These are phyloP conservation scores for Zaprionus camerounensis DNA, from an alignment of 1,140 invertebrate genomes.

Conservation along the genomic window DNA sequence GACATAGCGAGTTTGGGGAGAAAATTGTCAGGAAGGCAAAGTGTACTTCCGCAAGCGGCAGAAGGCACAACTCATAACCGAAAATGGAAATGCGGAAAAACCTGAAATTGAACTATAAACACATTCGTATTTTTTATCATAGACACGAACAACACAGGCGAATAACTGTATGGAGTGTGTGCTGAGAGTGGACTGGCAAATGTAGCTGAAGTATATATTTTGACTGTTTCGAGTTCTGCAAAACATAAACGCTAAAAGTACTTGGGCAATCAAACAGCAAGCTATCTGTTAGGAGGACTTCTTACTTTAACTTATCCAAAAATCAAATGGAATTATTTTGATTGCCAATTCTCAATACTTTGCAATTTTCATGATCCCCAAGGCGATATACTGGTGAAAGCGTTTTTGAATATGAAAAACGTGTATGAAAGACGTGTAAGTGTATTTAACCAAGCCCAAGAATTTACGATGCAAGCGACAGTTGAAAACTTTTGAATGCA, in stretches of 20 bases:
- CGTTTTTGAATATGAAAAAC: neutral
- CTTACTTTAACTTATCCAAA: too few relatives aligned
- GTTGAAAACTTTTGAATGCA: slow-evolving; percentile 45
- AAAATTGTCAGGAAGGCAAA: slow-evolving; percentile 22
- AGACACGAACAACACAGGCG: slow-evolving; percentile 12
- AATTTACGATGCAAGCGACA: slow-evolving; percentile 37
- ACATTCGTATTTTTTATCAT: slow-evolving; percentile 48
- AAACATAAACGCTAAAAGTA: neutral
- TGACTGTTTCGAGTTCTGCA: neutral
- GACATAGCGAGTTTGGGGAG: too few relatives aligned
- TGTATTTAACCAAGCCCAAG: slow-evolving; percentile 10
- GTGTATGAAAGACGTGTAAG: neutral
- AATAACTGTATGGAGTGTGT: neutral
- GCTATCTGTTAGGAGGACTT: neutral
- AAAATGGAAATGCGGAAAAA: slow-evolving; percentile 3
- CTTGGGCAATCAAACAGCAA: neutral
- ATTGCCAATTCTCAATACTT: too few relatives aligned
- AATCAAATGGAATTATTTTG: too few relatives aligned
- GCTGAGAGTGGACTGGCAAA: slow-evolving; percentile 2
- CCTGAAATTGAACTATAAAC: slow-evolving; percentile 32
- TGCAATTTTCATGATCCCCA: neutral
- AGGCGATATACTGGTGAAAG: neutral
- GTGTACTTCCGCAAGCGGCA: slow-evolving; percentile 41
- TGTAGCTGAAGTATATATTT: slow-evolving; percentile 31
- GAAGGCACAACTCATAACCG: slow-evolving; percentile 23